Evolutionary conservation across 2,888 invertebrate genomes (phyloP).

Genomic region (Parnassius mnemosyne): DNA sequence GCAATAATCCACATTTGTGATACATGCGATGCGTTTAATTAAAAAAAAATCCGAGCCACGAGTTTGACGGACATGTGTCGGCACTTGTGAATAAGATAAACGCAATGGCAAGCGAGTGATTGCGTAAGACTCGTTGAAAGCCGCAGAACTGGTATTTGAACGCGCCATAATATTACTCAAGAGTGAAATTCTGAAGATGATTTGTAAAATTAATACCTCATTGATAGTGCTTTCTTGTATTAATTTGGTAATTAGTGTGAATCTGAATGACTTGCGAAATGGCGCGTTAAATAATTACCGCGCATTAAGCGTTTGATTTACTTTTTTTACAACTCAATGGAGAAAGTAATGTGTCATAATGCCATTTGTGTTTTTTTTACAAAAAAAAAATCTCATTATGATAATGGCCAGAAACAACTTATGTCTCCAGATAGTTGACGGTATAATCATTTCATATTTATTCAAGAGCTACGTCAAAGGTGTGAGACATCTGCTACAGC

Average conservation of each 20-base stretch:
- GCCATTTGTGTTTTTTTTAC: not conserved
- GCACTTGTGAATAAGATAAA: constrained; percentile 27
- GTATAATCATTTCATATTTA: too few relatives aligned
- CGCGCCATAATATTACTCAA: constrained; percentile 24
- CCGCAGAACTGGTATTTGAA: constrained; percentile 28
- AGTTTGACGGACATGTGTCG: constrained; percentile 11
- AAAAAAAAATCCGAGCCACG: constrained; percentile 5
- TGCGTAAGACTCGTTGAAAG: constrained; percentile 33
- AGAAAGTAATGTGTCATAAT: constrained; percentile 4
- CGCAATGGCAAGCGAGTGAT: constrained; percentile 29
- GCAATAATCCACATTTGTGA: not conserved
- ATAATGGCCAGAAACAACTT: too few relatives aligned
- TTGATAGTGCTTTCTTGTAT: constrained; percentile 23
- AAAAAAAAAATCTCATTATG: too few relatives aligned
- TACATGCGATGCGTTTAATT: not conserved
- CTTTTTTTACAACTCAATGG: constrained; percentile 3
- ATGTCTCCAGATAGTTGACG: too few relatives aligned
- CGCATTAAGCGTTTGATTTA: not conserved
- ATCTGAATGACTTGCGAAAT: constrained; percentile 24
- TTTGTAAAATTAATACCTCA: constrained; percentile 21
- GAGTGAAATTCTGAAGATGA: constrained; percentile 26
- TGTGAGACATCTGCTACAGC: too few relatives aligned
- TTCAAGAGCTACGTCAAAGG: too few relatives aligned
- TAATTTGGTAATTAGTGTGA: constrained; percentile 27
- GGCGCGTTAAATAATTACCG: constrained; percentile 5